Base-by-base conservation (phyloP, 2,888 invertebrate species). In the Spisula subtruncata region DNA sequence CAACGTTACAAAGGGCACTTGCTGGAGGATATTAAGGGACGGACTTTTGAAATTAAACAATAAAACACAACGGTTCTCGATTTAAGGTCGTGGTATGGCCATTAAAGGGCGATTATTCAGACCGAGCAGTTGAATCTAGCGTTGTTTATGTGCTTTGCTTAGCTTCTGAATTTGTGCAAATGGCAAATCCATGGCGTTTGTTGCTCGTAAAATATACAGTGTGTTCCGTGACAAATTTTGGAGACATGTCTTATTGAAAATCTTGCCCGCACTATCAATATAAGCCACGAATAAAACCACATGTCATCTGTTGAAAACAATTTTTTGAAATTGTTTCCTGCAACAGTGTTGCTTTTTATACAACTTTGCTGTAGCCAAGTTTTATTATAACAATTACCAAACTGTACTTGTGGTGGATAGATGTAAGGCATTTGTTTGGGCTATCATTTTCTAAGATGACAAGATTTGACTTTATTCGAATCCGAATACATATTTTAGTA, bases 41-140 rank as follows among this genome's bases (percentile, higher is more conserved):
- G 48, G 51, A 75, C 81, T 89, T 88, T 88, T 81, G 88, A 91
- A 91, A 88, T 86, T 85, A 83, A 86, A 88, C 91, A 89, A 91
- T 91, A 91, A 91, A 91, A 86, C 89, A 89, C 83, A 89, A 91
- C 88, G 81, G 86, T 85, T 88, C 88, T 88, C 91, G 89, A 89
- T 91, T 86, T 88, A 80, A 86, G 86, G 88, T 89, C 91, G 84
- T 86, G 75, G 71, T 80, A 89, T 51, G 91, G 85, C 85, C 91
- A 91, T 91, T 89, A 91, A 91, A 89, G 60, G 88, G 79, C 89
- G 88, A 91, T 91, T 91, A 91, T 83, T 48, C 54, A 75, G 88
- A 86, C 54, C 80, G 60, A 91, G 79, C 41, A 32, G 54, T 83
- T 84, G 85, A 85, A 85, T 81, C 83, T 83, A 41, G 35, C 66